phyloP scores from a whole-genome alignment of 2,888 invertebrate species.

The Scaptomyza polygonia region DNA sequence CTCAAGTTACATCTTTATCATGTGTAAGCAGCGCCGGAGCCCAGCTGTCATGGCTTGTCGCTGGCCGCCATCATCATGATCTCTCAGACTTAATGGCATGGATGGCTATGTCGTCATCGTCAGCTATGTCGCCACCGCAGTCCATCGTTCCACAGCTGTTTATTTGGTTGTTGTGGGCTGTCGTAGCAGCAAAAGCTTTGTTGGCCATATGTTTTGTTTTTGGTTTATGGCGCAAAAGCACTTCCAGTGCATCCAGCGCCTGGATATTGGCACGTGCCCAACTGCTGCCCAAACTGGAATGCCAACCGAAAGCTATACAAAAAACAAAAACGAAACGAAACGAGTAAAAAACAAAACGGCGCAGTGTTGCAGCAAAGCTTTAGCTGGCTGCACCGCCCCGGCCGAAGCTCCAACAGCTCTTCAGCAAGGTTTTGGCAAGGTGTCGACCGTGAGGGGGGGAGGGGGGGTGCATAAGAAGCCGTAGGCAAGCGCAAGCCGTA shows the following conservation, averaged over 20 bases:
- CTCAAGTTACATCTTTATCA: conserved; percentile 30
- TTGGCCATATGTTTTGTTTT: conserved; percentile 64
- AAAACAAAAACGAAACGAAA: too few species aligned
- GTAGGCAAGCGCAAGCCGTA: conserved; percentile 12
- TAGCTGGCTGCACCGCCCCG: conserved; percentile 12
- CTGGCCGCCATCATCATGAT: conserved; percentile 1
- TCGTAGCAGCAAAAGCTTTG: conserved; percentile 46
- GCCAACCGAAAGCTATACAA: conserved; percentile 40
- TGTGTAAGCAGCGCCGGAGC: conserved; percentile 33
- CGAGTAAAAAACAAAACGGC: neutral
- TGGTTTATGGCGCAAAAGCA: conserved; percentile 47
- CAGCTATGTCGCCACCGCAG: conserved; percentile 16
- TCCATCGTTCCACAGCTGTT: conserved; percentile 61
- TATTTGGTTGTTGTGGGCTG: conserved; percentile 22
- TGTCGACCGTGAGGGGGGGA: too few species aligned
- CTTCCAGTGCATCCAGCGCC: conserved; percentile 39
- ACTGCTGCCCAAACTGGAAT: conserved; percentile 32
- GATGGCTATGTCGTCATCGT: conserved; percentile 43
- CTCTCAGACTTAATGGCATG: conserved; percentile 19
- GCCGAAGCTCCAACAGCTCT: neutral
- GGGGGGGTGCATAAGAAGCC: conserved; percentile 15
- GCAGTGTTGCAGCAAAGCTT: conserved; percentile 59
- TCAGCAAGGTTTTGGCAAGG: too few species aligned
- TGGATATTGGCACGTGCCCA: conserved; percentile 69
- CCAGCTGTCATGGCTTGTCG: conserved; percentile 38